These are phyloP conservation scores for Eristalis arbustorum DNA, from an alignment of 2,888 invertebrate genomes.

Conservation along the genomic window DNA sequence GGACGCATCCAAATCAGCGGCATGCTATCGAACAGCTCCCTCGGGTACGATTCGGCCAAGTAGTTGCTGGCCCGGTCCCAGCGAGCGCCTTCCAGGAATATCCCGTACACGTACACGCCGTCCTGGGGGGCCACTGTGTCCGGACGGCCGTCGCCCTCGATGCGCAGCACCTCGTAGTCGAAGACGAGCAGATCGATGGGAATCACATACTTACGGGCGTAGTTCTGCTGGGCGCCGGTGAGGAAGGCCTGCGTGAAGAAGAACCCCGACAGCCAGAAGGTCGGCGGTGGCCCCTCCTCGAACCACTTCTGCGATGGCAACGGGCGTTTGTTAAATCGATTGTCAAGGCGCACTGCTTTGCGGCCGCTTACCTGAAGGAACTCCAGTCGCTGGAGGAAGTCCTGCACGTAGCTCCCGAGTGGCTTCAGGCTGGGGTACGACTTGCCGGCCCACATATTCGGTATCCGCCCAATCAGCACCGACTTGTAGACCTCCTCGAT, in stretches of 20 bases:
- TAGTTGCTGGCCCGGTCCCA: conserved; percentile 86
- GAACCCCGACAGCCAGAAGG: conserved; percentile 96
- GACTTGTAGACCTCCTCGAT: conserved; percentile 92
- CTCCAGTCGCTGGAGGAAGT: conserved; percentile 90
- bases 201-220: conserved; percentile 93
- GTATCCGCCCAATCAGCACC: conserved; percentile 91
- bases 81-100: conserved; percentile 94
- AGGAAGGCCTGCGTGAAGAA: conserved; percentile 97
- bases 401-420: conserved; percentile 91
- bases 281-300: conserved; percentile 88
- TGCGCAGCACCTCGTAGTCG: conserved; percentile 85
- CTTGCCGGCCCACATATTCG: conserved; percentile 89
- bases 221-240: conserved; percentile 96
- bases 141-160: conserved; percentile 66
- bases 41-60: conserved; percentile 90
- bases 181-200: conserved; percentile 94
- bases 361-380: conserved; percentile 87
- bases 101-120: conserved; percentile 88
- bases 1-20: conserved; percentile 93
- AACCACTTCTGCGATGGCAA: conserved; percentile 84
- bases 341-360: background rate
- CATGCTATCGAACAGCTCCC: conserved; percentile 90
- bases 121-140: conserved; percentile 82
- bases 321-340: conserved; percentile 63
- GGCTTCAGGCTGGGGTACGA: conserved; percentile 97